A percentile compares a stretch with the other conserved stretches of the same genome.
Evolutionary conservation across 2,888 invertebrate species (phyloP).

Genomic region (Eupithecia centaureata): DNA sequence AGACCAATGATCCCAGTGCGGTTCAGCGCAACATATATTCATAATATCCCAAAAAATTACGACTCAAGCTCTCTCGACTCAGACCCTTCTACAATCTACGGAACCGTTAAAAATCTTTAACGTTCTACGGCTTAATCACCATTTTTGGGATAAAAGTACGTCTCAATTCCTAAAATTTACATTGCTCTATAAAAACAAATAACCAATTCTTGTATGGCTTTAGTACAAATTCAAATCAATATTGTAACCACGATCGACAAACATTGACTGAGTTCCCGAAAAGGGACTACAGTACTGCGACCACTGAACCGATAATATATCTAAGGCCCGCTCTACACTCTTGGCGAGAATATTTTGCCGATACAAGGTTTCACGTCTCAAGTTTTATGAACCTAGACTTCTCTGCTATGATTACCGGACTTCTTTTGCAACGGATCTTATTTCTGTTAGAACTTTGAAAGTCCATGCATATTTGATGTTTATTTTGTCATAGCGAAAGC

Average conservation of each 20-base stretch:
- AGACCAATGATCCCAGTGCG: too few species aligned
- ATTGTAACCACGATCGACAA: constrained; percentile 41
- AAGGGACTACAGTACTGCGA: constrained; percentile 36
- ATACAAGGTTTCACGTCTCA: not conserved
- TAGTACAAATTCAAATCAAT: constrained; percentile 42
- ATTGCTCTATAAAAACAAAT: not conserved
- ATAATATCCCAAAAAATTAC: too few species aligned
- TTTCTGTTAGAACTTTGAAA: too few species aligned
- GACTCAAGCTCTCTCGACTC: too few species aligned
- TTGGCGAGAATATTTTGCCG: not conserved
- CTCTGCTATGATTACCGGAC: not conserved
- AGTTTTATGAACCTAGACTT: not conserved
- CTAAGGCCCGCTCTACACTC: constrained; percentile 2
- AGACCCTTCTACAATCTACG: too few species aligned
- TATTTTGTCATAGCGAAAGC: not conserved
- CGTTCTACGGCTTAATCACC: not conserved
- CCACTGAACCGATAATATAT: constrained; percentile 43
- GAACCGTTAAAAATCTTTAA: not conserved
- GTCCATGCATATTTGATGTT: too few species aligned
- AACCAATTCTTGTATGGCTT: not conserved
- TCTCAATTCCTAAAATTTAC: not conserved
- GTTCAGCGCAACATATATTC: too few species aligned
- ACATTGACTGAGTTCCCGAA: constrained; percentile 40
- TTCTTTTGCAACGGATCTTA: too few species aligned
- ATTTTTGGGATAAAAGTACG: not conserved